Base-by-base conservation (phyloP, 2,797 vertebrate genomes). In the Acropternis orthonyx region DNA sequence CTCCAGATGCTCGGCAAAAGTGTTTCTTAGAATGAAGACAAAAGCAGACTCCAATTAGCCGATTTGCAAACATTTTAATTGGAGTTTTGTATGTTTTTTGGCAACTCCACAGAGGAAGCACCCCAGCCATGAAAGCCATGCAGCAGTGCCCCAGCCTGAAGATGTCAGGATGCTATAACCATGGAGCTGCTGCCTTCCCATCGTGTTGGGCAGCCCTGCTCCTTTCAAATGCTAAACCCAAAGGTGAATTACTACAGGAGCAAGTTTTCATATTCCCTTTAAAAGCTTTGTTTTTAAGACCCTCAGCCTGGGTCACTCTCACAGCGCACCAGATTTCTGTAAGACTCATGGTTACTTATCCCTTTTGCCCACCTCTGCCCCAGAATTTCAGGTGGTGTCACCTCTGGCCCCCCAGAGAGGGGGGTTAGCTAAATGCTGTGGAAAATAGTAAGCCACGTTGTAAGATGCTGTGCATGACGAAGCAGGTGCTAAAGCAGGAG, bases 321-420 rank as follows among this genome's bases (percentile, higher is more conserved):
- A 30, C 23, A 30, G 34, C 0, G 0, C n/a, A 56, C 19, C 17
- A 19, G 32, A 49, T 34, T 41, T 27, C 39, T 0, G 0, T 27
- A 39, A 62, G 27, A 16, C 51, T 92, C 1, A 0, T 0, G 0
- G 23, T 27, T 68, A 17, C 44, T 83, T 83, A 36, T 95, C 27
- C 8, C 36, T 75, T 87, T 78, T 65, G 36, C 28, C 34, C 30
- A 20, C 24, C 12, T 91, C 52, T 73, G 30, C 21, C 54, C 16
- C 3, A 1, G 39, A 54, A 62, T 62, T 87, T 78, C 39, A 46
- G 44, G 43, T 23, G 10, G 28, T 59, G 28, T 52, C 37, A 26
- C 36, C 67, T 61, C 39, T 51, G 36, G 36, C 18, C 17, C 34
- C 22, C 39, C 6, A 39, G 37, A 28, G n/a, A 44, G 24, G n/a